Percentiles rank a stretch among this genome's conserved stretches.
Conservation (phyloP, 2,113 vertebrate species). For the Sardina pilchardus region DNA sequence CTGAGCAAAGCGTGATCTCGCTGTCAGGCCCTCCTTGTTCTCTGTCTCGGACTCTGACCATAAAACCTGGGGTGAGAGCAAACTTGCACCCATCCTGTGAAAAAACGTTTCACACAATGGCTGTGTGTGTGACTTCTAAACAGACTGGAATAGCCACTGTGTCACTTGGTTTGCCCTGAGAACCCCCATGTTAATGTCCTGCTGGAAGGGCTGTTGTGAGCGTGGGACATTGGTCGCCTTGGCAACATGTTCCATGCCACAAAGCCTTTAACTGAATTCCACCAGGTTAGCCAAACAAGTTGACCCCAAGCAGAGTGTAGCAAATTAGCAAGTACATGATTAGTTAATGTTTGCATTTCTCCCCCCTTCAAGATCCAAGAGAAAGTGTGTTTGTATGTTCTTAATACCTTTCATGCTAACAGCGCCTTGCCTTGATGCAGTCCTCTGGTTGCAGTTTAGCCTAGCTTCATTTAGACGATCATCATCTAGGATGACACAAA, state of each 20-base stretch:
- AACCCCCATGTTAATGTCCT: slow-evolving; percentile 46
- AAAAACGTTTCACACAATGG: neutral
- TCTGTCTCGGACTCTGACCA: neutral
- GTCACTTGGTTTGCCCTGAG: slow-evolving; percentile 27
- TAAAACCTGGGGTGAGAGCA: neutral
- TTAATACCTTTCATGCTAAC: neutral
- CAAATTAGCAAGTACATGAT: slow-evolving; percentile 35
- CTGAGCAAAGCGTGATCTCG: neutral
- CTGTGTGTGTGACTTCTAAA: neutral
- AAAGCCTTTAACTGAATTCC: slow-evolving; percentile 28
- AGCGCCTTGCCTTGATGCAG: neutral
- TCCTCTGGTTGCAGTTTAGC: neutral
- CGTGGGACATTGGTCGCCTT: slow-evolving; percentile 57
- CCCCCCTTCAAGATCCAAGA: neutral
- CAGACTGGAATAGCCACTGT: neutral
- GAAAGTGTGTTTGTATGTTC: neutral
- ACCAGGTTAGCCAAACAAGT: slow-evolving; percentile 33
- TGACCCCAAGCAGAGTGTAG: slow-evolving; percentile 24
- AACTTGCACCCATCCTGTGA: neutral
- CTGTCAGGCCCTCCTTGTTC: neutral
- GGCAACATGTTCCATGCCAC: slow-evolving; percentile 50
- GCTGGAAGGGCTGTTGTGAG: slow-evolving; percentile 50
- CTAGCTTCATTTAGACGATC: neutral
- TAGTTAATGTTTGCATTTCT: slow-evolving; percentile 47
- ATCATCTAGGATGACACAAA: neutral